phyloP scores from a whole-genome alignment of 2,113 vertebrate species.

The Halcyon senegalensis region DNA sequence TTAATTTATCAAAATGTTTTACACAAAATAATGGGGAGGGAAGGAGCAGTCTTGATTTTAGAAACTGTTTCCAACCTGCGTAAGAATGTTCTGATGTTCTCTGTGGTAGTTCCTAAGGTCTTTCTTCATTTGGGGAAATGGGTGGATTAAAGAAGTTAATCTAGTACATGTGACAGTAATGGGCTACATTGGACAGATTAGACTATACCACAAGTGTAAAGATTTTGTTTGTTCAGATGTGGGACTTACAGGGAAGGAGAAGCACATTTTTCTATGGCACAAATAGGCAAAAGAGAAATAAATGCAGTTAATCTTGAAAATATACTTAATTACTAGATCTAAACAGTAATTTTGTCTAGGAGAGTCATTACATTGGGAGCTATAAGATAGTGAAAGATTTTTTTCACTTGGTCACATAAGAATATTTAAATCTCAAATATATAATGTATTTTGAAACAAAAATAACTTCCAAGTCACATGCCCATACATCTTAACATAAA shows the following conservation, averaged over 20 bases:
- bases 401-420: background rate
- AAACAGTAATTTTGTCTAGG: background rate
- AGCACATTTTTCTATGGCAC: background rate
- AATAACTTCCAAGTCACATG: background rate
- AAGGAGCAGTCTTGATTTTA: background rate
- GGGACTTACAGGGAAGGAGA: background rate
- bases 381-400: background rate
- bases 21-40: fast-evolving
- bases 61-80: background rate
- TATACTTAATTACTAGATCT: background rate
- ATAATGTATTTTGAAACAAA: background rate
- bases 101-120: background rate
- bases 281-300: background rate
- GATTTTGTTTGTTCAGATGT: background rate
- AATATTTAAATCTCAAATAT: background rate
- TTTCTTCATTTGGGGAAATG: background rate
- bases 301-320: background rate
- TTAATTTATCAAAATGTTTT: background rate
- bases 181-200: background rate
- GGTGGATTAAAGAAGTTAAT: background rate
- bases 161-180: background rate
- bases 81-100: background rate
- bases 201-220: background rate
- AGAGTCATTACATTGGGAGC: background rate
- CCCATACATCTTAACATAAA: background rate